Evolutionary conservation across 1,140 invertebrate species (phyloP), one percentile per base, ranked within the genome.

Genomic region (Drosophila parabipectinata): DNA sequence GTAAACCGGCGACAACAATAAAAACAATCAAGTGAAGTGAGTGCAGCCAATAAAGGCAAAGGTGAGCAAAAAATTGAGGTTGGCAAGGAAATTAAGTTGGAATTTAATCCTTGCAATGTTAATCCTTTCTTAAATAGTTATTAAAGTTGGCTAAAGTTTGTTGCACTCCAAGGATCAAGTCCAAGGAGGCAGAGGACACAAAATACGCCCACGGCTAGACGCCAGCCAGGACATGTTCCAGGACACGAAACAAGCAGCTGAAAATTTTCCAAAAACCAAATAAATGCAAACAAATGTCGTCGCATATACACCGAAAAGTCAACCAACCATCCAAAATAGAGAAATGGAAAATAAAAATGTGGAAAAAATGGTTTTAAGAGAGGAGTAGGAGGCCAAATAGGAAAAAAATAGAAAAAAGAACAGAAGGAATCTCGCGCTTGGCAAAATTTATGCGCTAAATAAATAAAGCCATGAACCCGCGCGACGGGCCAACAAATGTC

Each of bases 381-480:
- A 73, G 21, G 54, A 24, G 12, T 9, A 2, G 34, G 7, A 9
- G 26, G 5, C 26, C 4, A 44, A 44, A n/a, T n/a, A n/a, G n/a
- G n/a, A n/a, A 1, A 44, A 30, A 37, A 26, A 32, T 10, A 51
- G 51, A 28, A 37, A 30, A 14, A 45, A 57, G 47, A 64, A 63
- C 34, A 72, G 34, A 60, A 71, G 72, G 53, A 69, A 61, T 78
- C 67, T 82, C 54, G 78, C 74, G 74, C 78, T 67, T 61, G 79
- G 63, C 62, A 85, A 37, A 87, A 87, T 87, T 87, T 87, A 87
- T 87, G 83, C 83, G 82, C 82, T 87, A 87, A 87, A 87, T 85
- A 87, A 87, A 87, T 87, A 87, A 87, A 87, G 82, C 83, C 82
- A 88, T 87, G 83, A 88, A 87, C 82, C 80, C 58, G 52, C 69